phyloP scores from a whole-genome alignment of 2,113 vertebrate species.

The Corythoichthys haematopterus region DNA sequence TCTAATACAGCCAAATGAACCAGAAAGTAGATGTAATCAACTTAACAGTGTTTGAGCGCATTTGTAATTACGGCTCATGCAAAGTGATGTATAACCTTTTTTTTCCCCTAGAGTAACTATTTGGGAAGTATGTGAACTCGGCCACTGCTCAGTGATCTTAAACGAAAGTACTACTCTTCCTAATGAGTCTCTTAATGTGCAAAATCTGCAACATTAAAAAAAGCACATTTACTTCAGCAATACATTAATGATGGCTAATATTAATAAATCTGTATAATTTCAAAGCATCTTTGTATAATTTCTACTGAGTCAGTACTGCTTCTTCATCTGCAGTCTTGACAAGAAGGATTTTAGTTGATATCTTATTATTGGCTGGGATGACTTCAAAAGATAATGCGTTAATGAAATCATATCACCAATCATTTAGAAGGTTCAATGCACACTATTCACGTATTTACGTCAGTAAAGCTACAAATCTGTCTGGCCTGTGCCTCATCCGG shows the following conservation, averaged over 20 bases:
- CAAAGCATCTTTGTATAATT: not conserved
- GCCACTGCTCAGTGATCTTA: not conserved
- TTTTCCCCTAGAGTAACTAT: not conserved
- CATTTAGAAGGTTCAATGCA: too few relatives aligned
- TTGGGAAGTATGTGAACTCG: not conserved
- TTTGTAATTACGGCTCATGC: not conserved
- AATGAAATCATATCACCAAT: too few relatives aligned
- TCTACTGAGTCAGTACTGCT: not conserved
- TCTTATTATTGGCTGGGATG: not conserved
- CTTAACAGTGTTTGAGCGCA: not conserved
- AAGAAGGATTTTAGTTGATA: not conserved
- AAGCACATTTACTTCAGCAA: not conserved
- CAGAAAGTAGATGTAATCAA: slow-evolving; percentile 12
- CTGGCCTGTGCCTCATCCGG: not conserved
- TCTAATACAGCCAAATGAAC: slow-evolving; percentile 12
- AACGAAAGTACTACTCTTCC: not conserved
- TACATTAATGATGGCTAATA: not conserved
- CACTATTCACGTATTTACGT: too few relatives aligned
- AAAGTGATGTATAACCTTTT: slow-evolving; percentile 2
- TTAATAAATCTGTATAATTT: not conserved
- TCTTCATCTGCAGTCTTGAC: not conserved
- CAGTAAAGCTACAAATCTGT: too few relatives aligned
- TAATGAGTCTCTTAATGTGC: not conserved
- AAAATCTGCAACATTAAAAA: not conserved
- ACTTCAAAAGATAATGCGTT: too few relatives aligned